These are phyloP conservation scores for Nannoperca obscura DNA, from an alignment of 2,797 vertebrate genomes.

Conservation along the genomic window DNA sequence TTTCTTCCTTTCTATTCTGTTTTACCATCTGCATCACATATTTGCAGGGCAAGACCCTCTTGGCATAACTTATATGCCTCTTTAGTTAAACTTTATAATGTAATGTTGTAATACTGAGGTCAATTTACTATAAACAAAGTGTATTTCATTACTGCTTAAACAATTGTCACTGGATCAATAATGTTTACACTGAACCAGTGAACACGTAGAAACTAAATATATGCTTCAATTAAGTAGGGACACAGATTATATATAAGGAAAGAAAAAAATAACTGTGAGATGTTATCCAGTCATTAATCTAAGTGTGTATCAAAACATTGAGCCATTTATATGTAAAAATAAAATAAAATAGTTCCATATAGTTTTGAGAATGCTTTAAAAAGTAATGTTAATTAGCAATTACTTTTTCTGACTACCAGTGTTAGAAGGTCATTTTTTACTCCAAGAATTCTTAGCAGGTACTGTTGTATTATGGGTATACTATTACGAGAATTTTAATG, in stretches of 20 bases:
- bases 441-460: background rate
- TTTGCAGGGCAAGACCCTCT: background rate
- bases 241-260: background rate
- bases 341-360: background rate
- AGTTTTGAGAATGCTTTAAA: background rate
- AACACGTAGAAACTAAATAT: background rate
- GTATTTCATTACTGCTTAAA: background rate
- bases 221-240: background rate
- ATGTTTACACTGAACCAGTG: background rate
- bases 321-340: background rate
- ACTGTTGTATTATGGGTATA: background rate
- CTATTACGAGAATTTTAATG: background rate
- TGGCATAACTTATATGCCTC: background rate
- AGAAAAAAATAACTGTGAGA: background rate
- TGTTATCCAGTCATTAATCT: background rate
- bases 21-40: background rate
- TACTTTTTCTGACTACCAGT: background rate
- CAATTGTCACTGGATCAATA: background rate
- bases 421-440: background rate
- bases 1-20: background rate
- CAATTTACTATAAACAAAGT: background rate
- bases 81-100: background rate
- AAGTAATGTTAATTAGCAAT: background rate
- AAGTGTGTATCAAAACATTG: background rate
- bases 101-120: background rate